A percentile compares a stretch with the other conserved stretches of the same genome.
phyloP scores from a whole-genome alignment of 2,113 vertebrate genomes.

The Catharus minimus region DNA sequence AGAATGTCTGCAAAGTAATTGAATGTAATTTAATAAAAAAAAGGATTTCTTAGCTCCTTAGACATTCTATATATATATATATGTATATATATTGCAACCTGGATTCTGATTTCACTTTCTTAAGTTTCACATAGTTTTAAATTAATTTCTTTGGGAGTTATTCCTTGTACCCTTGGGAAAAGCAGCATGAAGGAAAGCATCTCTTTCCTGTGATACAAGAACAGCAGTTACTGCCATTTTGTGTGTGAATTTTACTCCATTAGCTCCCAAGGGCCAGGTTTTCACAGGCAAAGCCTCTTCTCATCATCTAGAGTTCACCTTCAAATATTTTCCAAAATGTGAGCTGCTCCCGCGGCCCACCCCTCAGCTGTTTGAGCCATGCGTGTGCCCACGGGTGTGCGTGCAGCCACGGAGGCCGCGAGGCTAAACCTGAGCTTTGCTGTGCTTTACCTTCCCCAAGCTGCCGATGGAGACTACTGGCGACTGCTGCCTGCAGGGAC shows the following conservation, averaged over 20 bases:
- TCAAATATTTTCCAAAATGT: neutral
- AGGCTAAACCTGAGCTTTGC: neutral
- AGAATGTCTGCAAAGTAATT: slow-evolving; percentile 38
- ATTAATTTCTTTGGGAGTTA: neutral
- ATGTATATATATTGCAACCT: neutral
- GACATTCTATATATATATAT: neutral
- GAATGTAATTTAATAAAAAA: slow-evolving; percentile 31
- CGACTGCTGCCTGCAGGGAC: slow-evolving; percentile 86
- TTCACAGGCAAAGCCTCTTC: neutral
- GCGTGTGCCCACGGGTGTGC: accelerated
- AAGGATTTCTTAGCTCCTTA: slow-evolving; percentile 28
- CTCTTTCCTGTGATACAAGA: neutral
- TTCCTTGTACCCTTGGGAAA: neutral
- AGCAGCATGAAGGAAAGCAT: neutral
- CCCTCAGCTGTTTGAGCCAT: neutral
- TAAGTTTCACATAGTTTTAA: neutral
- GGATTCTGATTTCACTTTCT: slow-evolving; percentile 24
- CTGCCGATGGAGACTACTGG: slow-evolving; percentile 93
- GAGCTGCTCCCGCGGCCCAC: neutral
- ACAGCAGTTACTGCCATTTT: neutral
- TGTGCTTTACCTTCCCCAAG: slow-evolving; percentile 52
- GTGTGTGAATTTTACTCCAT: neutral
- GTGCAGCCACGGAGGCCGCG: accelerated
- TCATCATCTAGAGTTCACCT: neutral
- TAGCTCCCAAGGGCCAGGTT: neutral